phyloP scores from a whole-genome alignment of 2,113 vertebrate genomes.

The Antechinus flavipes region DNA sequence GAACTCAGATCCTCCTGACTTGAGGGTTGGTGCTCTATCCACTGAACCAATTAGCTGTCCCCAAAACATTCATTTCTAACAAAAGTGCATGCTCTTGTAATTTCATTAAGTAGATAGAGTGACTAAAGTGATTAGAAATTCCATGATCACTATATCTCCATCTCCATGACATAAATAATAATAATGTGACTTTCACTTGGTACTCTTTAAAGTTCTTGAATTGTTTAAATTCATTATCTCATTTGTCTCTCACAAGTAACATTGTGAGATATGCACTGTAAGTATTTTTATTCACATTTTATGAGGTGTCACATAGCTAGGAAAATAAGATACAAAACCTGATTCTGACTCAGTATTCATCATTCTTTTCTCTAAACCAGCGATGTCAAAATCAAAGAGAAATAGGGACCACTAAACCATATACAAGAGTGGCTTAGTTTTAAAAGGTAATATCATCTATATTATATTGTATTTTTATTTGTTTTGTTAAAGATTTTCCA shows the following conservation, averaged over 20 bases:
- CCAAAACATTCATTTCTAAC: too few relatives aligned
- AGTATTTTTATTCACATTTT: background rate
- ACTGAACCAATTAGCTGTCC: too few relatives aligned
- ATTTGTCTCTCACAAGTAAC: background rate
- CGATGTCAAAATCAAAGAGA: background rate
- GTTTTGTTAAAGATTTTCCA: background rate
- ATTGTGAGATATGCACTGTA: background rate
- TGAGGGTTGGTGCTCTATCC: too few relatives aligned
- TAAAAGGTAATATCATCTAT: background rate
- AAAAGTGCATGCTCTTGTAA: too few relatives aligned
- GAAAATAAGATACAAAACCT: background rate
- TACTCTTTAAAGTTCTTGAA: background rate
- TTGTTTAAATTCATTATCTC: background rate
- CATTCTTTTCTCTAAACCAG: background rate
- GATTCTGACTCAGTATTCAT: background rate
- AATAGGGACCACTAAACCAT: background rate
- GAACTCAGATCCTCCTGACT: too few relatives aligned
- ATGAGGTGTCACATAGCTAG: background rate
- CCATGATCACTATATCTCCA: too few relatives aligned
- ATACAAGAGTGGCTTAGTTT: background rate
- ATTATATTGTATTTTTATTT: background rate
- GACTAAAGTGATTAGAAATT: too few relatives aligned
- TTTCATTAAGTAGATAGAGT: too few relatives aligned
- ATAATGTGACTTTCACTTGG: background rate
- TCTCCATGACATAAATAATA: background rate